phyloP scores from a whole-genome alignment of 2,888 invertebrate species.

The Leptopilina syphax region DNA sequence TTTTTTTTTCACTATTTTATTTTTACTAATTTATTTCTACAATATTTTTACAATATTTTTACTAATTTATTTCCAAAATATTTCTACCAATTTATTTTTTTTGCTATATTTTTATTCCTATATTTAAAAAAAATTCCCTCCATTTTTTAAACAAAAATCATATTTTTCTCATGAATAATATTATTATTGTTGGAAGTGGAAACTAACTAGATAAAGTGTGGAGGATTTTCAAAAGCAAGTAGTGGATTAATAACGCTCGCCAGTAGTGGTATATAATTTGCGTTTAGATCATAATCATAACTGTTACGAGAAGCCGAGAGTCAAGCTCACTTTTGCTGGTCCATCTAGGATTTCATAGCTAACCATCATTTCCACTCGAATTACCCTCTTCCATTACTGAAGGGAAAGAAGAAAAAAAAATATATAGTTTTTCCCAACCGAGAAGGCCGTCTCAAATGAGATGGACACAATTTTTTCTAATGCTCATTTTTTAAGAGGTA shows the following conservation, averaged over 20 bases:
- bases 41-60: no score
- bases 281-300: constrained; percentile 26
- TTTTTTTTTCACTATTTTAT: no score
- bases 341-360: constrained; percentile 30
- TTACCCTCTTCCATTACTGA: constrained; percentile 16
- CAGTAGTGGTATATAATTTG: constrained; percentile 9
- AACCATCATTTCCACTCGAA: constrained; percentile 28
- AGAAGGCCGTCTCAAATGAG: background rate
- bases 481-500: background rate
- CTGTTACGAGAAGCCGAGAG: constrained; percentile 10
- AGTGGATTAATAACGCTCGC: constrained; percentile 33
- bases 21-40: no score
- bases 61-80: no score
- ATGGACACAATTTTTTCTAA: constrained; percentile 1
- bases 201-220: background rate
- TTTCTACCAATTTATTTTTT: no score
- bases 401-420: background rate
- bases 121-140: no score
- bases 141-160: no score
- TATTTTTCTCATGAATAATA: background rate
- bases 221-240: constrained; percentile 29
- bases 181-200: background rate
- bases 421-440: background rate
- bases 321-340: constrained; percentile 5
- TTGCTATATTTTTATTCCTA: no score